Evolutionary conservation across 2,113 vertebrate species (phyloP).

Genomic region (Callipepla californica): DNA sequence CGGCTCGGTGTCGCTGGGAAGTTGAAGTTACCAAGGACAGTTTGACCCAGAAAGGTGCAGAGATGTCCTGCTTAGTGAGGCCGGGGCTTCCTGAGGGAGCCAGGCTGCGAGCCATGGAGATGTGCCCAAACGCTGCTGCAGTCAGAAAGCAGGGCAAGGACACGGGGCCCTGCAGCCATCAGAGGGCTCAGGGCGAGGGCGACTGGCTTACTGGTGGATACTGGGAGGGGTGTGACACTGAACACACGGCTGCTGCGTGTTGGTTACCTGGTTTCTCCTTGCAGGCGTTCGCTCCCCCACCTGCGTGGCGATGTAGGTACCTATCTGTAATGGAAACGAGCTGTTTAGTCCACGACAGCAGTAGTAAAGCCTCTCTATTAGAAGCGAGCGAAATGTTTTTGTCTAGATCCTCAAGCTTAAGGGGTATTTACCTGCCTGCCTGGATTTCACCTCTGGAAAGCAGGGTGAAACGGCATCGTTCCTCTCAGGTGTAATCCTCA

Average conservation of each 20-base stretch:
- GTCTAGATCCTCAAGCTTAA: background rate
- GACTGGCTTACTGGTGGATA: background rate
- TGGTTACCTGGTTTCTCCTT: background rate
- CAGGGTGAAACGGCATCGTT: background rate
- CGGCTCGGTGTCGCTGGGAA: background rate
- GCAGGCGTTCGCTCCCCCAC: background rate
- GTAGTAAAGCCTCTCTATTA: background rate
- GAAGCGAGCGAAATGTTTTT: background rate
- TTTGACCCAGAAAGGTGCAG: background rate
- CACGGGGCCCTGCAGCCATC: background rate
- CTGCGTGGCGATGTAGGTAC: background rate
- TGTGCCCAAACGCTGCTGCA: background rate
- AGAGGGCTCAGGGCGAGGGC: rapidly evolving
- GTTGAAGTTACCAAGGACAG: background rate
- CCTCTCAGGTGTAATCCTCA: background rate
- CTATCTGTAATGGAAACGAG: background rate
- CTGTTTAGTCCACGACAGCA: background rate
- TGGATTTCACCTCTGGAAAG: background rate
- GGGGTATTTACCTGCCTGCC: background rate
- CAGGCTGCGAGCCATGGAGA: background rate
- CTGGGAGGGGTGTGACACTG: background rate
- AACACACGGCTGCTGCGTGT: background rate
- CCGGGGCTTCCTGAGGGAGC: background rate
- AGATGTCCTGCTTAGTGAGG: background rate
- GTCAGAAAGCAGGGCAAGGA: background rate